Base-by-base conservation (phyloP, 2,113 vertebrate genomes). In the Mirounga angustirostris region DNA sequence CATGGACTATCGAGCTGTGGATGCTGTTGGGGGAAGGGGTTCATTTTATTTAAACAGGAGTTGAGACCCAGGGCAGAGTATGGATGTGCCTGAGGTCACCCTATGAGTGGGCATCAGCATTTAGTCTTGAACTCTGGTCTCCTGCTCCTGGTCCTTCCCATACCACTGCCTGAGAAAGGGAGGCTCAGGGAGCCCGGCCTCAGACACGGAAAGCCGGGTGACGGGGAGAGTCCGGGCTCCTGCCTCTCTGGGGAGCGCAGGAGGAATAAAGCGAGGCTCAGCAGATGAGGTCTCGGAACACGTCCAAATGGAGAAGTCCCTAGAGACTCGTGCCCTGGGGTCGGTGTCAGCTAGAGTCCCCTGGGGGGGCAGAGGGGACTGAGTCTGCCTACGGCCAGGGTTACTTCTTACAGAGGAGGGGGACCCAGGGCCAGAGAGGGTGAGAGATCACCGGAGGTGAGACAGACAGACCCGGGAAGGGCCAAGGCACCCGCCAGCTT, bases 381-480 rank as follows among this genome's bases (percentile, higher is more conserved):
- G 63, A 13, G 30, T 65, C 30, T 33, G 63, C 63, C 1, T 7
- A 67, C 7, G 63, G 43, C 43, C 21, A 24, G 26, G 36, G 50
- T 7, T 33, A 18, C 83, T 83, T 15, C 22, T 92, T 67, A 26
- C 4, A 43, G n/a, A 85, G 12, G 52, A 18, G 4, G 21, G 21
- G 30, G 73, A 8, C 11, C 5, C 8, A 65, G 80, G 91, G 24
- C 80, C 52, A 40, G 56, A 65, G 61, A 50, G 59, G 18, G 5
- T 43, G 16, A 73, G 46, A 65, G 36, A 46, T 11, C 22, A 12
- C 13, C 54, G 0, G 21, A 59, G 82, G 15, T n/a, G 73, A 61
- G 1, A 14, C 0, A 0, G 50, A 84, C 4, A 9, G n/a, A 3
- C 0, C 0, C 16, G 12, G 26, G 30, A 82, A 83, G 81, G n/a